Conservation (phyloP, 2,797 vertebrate genomes). For the Epinephelus malabaricus region DNA sequence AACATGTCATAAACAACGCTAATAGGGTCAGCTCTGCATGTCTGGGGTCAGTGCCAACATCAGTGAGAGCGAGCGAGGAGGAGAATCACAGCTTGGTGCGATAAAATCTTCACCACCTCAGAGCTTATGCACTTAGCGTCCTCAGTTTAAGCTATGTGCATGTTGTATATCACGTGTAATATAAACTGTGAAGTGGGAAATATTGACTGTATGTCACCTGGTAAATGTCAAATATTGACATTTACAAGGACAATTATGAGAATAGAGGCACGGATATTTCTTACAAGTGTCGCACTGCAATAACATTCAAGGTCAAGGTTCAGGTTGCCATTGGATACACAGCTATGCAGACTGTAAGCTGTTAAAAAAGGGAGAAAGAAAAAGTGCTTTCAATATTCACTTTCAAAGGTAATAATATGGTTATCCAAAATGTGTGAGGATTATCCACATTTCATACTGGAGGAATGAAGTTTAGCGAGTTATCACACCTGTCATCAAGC, state of each 20-base stretch:
- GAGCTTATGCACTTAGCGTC: conserved; percentile 69
- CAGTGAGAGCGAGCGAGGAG: conserved; percentile 42
- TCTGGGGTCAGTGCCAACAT: conserved; percentile 78
- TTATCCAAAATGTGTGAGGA: neutral
- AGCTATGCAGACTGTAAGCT: neutral
- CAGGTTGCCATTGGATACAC: conserved; percentile 57
- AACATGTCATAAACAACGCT: conserved; percentile 82
- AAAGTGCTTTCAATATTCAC: conserved; percentile 17
- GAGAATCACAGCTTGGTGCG: conserved; percentile 48
- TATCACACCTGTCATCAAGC: conserved; percentile 22
- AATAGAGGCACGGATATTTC: conserved; percentile 57
- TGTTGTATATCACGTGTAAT: conserved; percentile 69
- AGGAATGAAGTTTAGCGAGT: conserved; percentile 26
- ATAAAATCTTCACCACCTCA: conserved; percentile 66
- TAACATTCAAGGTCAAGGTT: conserved; percentile 66
- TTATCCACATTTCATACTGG: conserved; percentile 11
- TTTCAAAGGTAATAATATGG: conserved; percentile 15
- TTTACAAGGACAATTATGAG: conserved; percentile 81
- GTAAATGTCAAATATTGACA: conserved; percentile 78
- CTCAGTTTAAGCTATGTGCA: conserved; percentile 55
- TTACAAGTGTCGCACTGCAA: conserved; percentile 62
- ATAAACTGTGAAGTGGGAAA: conserved; percentile 65
- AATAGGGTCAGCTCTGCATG: conserved; percentile 82
- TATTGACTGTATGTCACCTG: conserved; percentile 73
- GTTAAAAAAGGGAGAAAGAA: neutral